Evolutionary conservation across 1,140 invertebrate species (phyloP).

Genomic region (Euura saliciscinereae): DNA sequence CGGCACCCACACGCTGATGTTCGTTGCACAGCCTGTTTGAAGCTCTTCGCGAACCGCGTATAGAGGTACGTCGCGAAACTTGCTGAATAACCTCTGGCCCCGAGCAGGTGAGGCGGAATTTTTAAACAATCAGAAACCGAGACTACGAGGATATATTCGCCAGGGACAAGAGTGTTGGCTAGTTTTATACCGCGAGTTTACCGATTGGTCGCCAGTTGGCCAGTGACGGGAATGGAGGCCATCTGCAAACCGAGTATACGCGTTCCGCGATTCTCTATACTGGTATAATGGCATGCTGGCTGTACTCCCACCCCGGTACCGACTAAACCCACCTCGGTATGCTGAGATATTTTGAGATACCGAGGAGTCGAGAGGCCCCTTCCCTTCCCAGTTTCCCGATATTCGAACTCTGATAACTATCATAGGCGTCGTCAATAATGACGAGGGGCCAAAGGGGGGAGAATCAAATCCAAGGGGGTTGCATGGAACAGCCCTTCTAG

Average conservation of each 20-base stretch:
- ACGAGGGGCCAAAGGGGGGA: not conserved
- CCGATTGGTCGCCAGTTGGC: not conserved
- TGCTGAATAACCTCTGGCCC: not conserved
- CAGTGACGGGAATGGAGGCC: not conserved
- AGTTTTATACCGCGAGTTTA: not conserved
- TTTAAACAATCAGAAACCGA: constrained; percentile 1
- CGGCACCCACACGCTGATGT: too few relatives aligned
- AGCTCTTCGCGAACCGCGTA: too few relatives aligned
- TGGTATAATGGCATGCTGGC: too few relatives aligned
- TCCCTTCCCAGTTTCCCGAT: not conserved
- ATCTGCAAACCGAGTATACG: not conserved
- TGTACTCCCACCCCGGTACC: too few relatives aligned
- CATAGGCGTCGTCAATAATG: not conserved
- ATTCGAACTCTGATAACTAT: not conserved
- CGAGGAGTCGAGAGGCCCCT: not conserved
- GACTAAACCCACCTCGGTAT: not conserved
- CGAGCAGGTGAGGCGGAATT: not conserved
- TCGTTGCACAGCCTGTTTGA: too few relatives aligned
- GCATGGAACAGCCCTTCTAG: not conserved
- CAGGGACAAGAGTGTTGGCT: not conserved
- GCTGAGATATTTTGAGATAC: not conserved
- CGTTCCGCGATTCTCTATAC: too few relatives aligned
- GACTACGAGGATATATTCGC: not conserved
- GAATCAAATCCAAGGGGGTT: too few relatives aligned
- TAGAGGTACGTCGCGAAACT: not conserved